Evolutionary conservation across 2,113 vertebrate species (phyloP), one percentile per base, ranked within the genome.

Genomic region (Nerophis lumbriciformis): DNA sequence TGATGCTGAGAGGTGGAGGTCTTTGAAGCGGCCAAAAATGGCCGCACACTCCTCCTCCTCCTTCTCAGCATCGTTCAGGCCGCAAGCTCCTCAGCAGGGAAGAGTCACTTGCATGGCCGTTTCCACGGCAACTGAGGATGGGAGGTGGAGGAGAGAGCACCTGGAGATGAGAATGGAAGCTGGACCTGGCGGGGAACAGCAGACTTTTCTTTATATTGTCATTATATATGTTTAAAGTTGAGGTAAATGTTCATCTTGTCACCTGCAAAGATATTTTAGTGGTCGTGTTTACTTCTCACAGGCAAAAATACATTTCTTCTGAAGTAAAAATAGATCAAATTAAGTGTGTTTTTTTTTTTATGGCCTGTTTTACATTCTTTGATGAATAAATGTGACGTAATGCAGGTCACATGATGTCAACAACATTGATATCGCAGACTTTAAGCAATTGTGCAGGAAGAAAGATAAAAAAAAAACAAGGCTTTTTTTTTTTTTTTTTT

Each of bases 51-150:
- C 53, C 50, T 19, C 56, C 69, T 69, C 47, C 39, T 50, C 60
- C 51, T 21, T 49, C 60, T 49, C 58, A 5, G 47, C 55, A 16
- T 39, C 59, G 66, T 77, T 77, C 71, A 65, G 50, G 36, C 60
- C 37, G 49, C 68, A 66, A 44, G 80, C 80, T 87, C 89, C 75
- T 87, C 90, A 73, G 85, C 39, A 90, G 88, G 86, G 81, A 76
- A 53, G 61, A 88, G 85, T 86, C 88, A 59, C 65, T 84, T 87
- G 72, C 73, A 68, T 76, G 68, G 71, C 62, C 77, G 94, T 95
- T 96, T 85, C 94, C 91, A 95, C 94, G 90, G 91, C 90, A 93
- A 95, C 91, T 6, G 73, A 8, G 61, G 82, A 78, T 73, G 70
- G 78, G 82, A 93, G 93, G 94, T 96, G 90, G 89, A 78, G 65